A percentile compares a stretch with the other conserved stretches of the same genome.
phyloP scores from a whole-genome alignment of 2,888 invertebrate genomes.

The Watsonalla binaria region DNA sequence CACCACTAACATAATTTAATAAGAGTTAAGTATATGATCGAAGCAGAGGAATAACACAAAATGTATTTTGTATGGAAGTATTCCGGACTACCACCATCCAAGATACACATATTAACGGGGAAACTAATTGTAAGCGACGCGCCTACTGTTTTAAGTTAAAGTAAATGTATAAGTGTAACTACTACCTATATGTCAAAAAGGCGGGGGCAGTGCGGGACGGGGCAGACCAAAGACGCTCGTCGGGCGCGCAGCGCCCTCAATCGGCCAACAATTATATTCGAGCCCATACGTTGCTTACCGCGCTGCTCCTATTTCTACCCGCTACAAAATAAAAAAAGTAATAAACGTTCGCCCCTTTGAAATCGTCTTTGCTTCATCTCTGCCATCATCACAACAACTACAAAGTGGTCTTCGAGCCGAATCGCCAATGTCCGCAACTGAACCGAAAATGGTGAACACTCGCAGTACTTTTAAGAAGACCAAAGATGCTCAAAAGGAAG shows the following conservation, averaged over 20 bases:
- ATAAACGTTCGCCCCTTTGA: not conserved
- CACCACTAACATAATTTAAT: no score
- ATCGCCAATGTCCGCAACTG: not conserved
- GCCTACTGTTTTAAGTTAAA: no score
- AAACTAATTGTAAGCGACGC: no score
- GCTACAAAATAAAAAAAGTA: not conserved
- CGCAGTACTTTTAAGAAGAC: not conserved
- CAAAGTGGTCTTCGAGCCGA: not conserved
- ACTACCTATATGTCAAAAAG: no score
- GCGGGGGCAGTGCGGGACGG: not conserved
- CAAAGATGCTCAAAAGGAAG: not conserved
- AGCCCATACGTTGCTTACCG: not conserved
- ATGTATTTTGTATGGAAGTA: no score
- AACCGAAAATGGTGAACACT: not conserved
- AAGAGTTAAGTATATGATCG: no score
- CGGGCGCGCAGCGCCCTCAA: not conserved
- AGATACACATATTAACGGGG: no score
- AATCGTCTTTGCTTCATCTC: not conserved
- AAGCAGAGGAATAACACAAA: no score
- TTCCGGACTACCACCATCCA: no score
- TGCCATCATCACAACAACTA: not conserved
- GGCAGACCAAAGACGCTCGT: not conserved
- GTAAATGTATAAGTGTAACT: no score
- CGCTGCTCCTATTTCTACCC: not conserved
- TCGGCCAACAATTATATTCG: not conserved